A percentile compares a stretch with the other conserved stretches of the same genome.
Conservation (phyloP, 2,113 vertebrate species). For the Panthera leo region DNA sequence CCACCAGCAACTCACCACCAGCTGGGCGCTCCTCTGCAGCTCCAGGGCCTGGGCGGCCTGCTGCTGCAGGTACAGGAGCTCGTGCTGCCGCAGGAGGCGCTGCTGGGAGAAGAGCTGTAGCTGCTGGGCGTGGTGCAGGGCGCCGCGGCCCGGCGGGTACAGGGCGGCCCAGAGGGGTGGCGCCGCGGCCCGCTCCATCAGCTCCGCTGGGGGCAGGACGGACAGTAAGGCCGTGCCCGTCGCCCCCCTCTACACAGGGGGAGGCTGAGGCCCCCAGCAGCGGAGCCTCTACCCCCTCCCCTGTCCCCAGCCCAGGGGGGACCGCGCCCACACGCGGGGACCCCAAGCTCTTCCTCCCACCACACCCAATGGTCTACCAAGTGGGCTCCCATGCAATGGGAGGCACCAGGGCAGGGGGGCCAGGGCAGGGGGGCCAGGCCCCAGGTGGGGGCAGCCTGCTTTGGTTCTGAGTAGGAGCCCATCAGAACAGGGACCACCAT, state of each 20-base stretch:
- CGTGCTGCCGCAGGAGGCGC: constrained; percentile 96
- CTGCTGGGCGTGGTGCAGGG: constrained; percentile 97
- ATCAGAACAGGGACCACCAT: background rate
- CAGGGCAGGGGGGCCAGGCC: no score
- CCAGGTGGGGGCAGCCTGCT: background rate
- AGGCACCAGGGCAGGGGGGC: background rate
- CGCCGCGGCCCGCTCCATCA: constrained; percentile 90
- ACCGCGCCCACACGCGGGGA: rapidly evolving
- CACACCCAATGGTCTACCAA: background rate
- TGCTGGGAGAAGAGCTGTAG: constrained; percentile 98
- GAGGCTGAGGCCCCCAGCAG: background rate
- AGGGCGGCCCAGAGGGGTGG: constrained; percentile 94
- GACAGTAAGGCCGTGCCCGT: rapidly evolving
- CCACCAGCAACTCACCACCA: constrained; percentile 84
- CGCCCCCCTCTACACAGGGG: rapidly evolving
- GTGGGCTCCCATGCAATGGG: rapidly evolving
- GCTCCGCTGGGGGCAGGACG: constrained; percentile 84
- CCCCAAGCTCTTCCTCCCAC: background rate
- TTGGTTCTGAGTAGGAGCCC: background rate
- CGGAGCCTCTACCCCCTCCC: background rate
- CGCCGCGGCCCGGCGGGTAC: constrained; percentile 90
- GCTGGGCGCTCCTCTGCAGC: constrained; percentile 93
- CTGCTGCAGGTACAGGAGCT: constrained; percentile 97
- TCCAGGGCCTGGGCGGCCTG: constrained; percentile 97
- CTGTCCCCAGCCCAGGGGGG: background rate